phyloP scores from a whole-genome alignment of 1,140 invertebrate genomes.

The Heliconius congener region DNA sequence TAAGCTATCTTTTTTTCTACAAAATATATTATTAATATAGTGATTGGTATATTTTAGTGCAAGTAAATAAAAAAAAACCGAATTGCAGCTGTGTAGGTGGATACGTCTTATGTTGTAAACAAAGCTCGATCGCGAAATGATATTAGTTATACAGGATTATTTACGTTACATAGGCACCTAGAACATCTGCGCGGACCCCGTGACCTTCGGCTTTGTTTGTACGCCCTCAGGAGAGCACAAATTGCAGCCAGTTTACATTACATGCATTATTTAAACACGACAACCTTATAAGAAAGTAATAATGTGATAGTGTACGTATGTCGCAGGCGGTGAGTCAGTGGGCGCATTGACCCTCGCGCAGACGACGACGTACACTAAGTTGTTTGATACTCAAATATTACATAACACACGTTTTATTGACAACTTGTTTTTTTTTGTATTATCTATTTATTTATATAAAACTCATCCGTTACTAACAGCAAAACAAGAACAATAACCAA shows the following conservation, averaged over 20 bases:
- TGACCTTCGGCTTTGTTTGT: constrained; percentile 40
- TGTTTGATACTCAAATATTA: constrained; percentile 60
- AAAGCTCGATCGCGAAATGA: constrained; percentile 23
- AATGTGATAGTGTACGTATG: constrained; percentile 75
- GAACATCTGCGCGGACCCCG: constrained; percentile 33
- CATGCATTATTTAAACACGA: constrained; percentile 77
- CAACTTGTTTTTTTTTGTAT: constrained; percentile 23
- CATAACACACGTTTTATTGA: constrained; percentile 44
- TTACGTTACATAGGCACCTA: constrained; percentile 38
- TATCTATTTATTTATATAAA: background rate
- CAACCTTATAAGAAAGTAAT: constrained; percentile 79
- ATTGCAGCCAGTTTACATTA: constrained; percentile 73
- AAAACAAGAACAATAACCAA: too few species aligned
- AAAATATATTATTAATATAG: background rate
- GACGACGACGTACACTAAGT: constrained; percentile 63
- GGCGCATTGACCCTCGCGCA: constrained; percentile 66
- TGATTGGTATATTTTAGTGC: background rate
- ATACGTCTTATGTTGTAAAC: constrained; percentile 11
- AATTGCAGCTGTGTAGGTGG: background rate
- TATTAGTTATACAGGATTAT: constrained; percentile 37
- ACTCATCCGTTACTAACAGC: too few species aligned
- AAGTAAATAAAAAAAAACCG: background rate
- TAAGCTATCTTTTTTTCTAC: too few species aligned
- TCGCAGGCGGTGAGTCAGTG: constrained; percentile 69
- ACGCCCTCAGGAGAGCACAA: constrained; percentile 58